Conservation (phyloP, 2,888 invertebrate genomes). For the Drosophila subquinaria region DNA sequence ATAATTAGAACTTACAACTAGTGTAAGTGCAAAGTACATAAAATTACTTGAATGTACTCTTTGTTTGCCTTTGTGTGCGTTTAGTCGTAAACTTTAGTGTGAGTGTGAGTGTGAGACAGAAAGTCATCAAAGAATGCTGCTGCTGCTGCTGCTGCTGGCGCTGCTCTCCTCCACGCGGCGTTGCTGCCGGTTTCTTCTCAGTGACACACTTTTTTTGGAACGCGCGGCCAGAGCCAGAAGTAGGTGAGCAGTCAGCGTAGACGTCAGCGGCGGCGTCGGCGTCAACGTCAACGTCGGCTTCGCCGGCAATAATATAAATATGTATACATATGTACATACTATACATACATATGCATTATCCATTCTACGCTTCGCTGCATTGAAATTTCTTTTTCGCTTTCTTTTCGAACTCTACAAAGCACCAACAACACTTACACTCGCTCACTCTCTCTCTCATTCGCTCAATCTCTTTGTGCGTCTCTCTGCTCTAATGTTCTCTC, state of each 20-base stretch:
- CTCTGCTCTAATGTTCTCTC: slow-evolving; percentile 2
- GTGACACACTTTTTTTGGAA: slow-evolving; percentile 69
- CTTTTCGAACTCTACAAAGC: slow-evolving; percentile 69
- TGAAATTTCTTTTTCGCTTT: slow-evolving; percentile 79
- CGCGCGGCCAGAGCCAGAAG: slow-evolving; percentile 56
- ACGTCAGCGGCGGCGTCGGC: slow-evolving; percentile 1
- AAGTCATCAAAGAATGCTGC: slow-evolving; percentile 69
- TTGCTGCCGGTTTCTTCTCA: slow-evolving; percentile 57
- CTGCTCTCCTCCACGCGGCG: slow-evolving; percentile 56
- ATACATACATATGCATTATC: slow-evolving; percentile 42
- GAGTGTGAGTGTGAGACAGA: slow-evolving; percentile 48
- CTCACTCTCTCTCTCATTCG: slow-evolving; percentile 24
- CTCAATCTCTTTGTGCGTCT: slow-evolving; percentile 7
- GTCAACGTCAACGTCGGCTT: slow-evolving; percentile 1
- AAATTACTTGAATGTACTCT: not conserved
- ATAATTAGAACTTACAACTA: slow-evolving; percentile 56
- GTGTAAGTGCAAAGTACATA: slow-evolving; percentile 9
- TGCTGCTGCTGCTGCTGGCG: slow-evolving; percentile 8
- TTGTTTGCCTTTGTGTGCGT: not conserved
- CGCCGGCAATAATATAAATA: slow-evolving; percentile 15
- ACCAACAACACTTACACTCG: slow-evolving; percentile 40
- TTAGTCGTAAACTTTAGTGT: slow-evolving; percentile 22
- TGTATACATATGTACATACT: not conserved
- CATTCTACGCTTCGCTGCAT: slow-evolving; percentile 78
- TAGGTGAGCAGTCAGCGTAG: slow-evolving; percentile 58